Evolutionary conservation across 2,797 vertebrate species (phyloP).

Genomic region (Sebastes iracundus): DNA sequence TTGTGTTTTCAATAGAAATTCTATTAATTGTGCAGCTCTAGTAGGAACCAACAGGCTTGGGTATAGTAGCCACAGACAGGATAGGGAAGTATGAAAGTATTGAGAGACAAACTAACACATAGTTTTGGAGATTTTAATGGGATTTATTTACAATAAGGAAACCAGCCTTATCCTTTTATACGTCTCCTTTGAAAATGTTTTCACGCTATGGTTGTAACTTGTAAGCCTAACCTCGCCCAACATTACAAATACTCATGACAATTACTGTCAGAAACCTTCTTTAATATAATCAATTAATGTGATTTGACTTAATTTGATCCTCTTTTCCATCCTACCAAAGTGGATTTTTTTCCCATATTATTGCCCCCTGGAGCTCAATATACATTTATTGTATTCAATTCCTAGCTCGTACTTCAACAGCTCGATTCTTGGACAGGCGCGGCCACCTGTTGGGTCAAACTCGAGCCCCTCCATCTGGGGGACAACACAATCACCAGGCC

Average conservation of each 20-base stretch:
- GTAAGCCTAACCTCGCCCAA: neutral
- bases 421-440: neutral
- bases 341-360: neutral
- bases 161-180: neutral
- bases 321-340: neutral
- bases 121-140: neutral
- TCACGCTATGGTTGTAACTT: neutral
- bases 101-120: neutral
- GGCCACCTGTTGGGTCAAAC: slow-evolving; percentile 28
- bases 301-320: neutral
- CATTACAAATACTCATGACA: neutral
- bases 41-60: neutral
- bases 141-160: neutral
- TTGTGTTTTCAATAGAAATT: no score
- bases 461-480: slow-evolving; percentile 7
- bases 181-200: neutral
- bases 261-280: neutral
- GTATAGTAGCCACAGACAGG: neutral
- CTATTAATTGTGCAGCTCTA: no score
- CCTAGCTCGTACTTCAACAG: neutral
- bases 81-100: neutral
- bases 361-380: neutral
- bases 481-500: slow-evolving; percentile 14
- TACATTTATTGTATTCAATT: neutral
- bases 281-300: neutral